Evolutionary conservation across 1,140 invertebrate genomes (phyloP).

Genomic region (Helicoverpa armigera): DNA sequence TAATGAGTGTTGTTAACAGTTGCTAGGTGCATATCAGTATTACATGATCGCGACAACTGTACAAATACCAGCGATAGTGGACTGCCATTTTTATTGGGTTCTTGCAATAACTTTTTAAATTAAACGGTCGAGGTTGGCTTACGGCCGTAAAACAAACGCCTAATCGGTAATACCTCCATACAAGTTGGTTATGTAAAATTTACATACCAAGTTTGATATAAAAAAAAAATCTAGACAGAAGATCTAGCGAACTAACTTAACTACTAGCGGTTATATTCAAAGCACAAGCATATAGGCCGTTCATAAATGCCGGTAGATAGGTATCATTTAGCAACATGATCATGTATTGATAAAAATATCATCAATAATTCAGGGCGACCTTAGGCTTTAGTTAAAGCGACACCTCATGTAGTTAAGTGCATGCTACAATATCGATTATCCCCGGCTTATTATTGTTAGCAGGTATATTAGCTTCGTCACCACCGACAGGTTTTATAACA

Average conservation of each 20-base stretch:
- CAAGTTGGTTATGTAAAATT: no score
- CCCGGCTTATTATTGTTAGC: background rate
- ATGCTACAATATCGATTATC: conserved; percentile 8
- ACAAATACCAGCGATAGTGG: background rate
- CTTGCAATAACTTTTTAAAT: no score
- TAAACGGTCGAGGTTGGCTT: no score
- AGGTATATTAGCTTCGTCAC: background rate
- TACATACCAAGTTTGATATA: no score
- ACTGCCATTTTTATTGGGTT: background rate
- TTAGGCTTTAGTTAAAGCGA: background rate
- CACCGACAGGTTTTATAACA: conserved; percentile 16
- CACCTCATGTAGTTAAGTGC: background rate
- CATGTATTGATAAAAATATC: background rate
- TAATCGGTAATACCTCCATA: no score
- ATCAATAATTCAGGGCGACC: conserved; percentile 7
- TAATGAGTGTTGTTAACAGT: background rate
- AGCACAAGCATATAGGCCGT: no score
- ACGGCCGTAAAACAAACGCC: no score
- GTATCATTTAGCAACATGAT: no score
- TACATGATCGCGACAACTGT: background rate
- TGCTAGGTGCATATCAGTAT: background rate
- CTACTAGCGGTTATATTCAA: no score
- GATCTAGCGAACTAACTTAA: no score
- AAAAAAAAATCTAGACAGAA: no score
- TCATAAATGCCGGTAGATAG: no score